Conservation (phyloP, 2,113 vertebrate species). For the Tyto alba region DNA sequence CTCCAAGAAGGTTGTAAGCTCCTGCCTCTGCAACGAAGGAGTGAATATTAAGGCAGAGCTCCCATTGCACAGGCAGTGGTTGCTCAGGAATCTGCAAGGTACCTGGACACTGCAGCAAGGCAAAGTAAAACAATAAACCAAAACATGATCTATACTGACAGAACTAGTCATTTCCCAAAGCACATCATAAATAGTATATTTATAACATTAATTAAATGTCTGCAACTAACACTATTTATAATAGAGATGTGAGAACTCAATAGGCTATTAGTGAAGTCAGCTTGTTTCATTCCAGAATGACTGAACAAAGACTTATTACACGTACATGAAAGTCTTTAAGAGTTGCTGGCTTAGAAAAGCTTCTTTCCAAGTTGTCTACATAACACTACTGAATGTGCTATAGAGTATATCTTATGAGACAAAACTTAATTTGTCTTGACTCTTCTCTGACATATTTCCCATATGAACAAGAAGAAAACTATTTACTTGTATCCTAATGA, state of each 20-base stretch:
- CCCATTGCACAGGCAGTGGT: background rate
- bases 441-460: background rate
- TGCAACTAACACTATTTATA: conserved; percentile 59
- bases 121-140: background rate
- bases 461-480: background rate
- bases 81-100: background rate
- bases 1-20: background rate
- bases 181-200: conserved; percentile 32
- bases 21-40: background rate
- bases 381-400: background rate
- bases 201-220: conserved; percentile 61
- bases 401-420: background rate
- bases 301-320: conserved; percentile 11
- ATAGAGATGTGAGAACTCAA: conserved; percentile 34
- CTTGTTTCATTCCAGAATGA: conserved; percentile 14
- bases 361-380: background rate
- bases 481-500: background rate
- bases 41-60: background rate
- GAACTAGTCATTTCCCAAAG: conserved; percentile 10
- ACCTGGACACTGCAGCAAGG: background rate
- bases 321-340: background rate
- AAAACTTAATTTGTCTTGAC: background rate
- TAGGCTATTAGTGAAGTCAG: conserved; percentile 52
- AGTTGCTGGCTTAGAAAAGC: conserved; percentile 9
- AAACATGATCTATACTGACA: background rate